Base-by-base conservation (phyloP, 2,888 invertebrate genomes). In the Drosophila testacea region DNA sequence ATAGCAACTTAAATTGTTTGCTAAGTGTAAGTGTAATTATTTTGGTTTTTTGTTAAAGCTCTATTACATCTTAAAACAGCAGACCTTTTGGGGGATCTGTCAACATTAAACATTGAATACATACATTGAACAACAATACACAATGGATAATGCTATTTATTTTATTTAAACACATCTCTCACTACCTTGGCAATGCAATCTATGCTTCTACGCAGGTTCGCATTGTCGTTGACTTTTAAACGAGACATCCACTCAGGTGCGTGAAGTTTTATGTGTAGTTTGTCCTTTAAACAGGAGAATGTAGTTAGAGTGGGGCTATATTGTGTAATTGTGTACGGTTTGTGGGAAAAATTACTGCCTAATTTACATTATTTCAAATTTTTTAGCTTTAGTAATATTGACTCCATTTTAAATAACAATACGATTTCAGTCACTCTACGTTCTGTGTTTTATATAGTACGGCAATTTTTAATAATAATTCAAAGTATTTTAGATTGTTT, bases 121-220 rank as follows among this genome's bases (percentile, higher is more conserved):
- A 81, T 39, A 54, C 59, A 51, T 46, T 46, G 22, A 32, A 44
- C 32, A 52, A 13, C 13, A 28, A 10, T 36, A 52, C 13, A 62
- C 34, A 59, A 41, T 47, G 51, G 44, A 55, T 54, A 34, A 41
- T 38, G 7, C 32, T 66, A 56, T 28, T 54, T 44, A 30, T 32
- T 30, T n/a, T 39, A 56, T 44, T 44, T 22, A 66, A 22, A 22
- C 22, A 22, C 38, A 47, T 55, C 62, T 54, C 47, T 69, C 69
- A 60, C 83, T 86, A 86, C 86, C 86, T 86, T 86, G 52, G 86
- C 68, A 79, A 96, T 95, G 92, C 97, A 97, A 92, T 97, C 97
- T 73, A 96, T 96, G 62, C 97, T 97, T 77, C 95, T 93, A 91
- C 96, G 96, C 54, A 96, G 92, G 36, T 95, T 94, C 77, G 95